A percentile compares a stretch with the other conserved stretches of the same genome.
phyloP scores from a whole-genome alignment of 2,113 vertebrate genomes.

The Candoia aspera region DNA sequence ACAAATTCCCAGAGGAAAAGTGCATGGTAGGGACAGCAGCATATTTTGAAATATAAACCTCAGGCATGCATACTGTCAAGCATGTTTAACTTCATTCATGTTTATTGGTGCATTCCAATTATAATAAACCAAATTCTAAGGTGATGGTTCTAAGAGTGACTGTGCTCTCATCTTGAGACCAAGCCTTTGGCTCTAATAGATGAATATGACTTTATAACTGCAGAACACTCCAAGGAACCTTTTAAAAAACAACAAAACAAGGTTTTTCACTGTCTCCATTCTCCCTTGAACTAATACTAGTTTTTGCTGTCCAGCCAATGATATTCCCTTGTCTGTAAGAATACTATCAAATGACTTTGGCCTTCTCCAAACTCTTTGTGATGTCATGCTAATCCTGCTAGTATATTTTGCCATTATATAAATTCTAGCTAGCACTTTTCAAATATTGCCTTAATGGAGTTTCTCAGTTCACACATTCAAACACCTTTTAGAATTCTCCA shows the following conservation, averaged over 20 bases:
- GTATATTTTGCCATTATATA: not conserved
- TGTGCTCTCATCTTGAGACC: conserved; percentile 52
- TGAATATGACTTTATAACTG: conserved; percentile 49
- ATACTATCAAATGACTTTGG: not conserved
- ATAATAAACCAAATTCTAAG: conserved; percentile 64
- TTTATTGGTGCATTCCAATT: conserved; percentile 62
- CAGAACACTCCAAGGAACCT: conserved; percentile 8
- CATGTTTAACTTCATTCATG: conserved; percentile 61
- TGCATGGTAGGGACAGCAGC: not conserved
- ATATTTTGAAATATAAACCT: conserved; percentile 32
- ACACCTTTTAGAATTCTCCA: not conserved
- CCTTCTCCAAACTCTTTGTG: not conserved
- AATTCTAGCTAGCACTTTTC: not conserved
- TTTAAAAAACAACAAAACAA: not conserved
- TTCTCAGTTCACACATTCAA: not conserved
- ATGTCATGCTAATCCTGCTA: not conserved
- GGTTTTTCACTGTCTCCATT: not conserved
- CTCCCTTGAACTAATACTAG: conserved; percentile 37
- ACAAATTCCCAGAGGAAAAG: conserved; percentile 15
- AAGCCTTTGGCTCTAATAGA: conserved; percentile 58
- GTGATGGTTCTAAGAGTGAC: conserved; percentile 50
- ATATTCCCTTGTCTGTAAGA: not conserved
- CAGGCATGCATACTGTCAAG: conserved; percentile 40
- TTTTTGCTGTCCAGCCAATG: not conserved
- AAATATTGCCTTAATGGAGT: not conserved